Evolutionary conservation across 2,888 invertebrate species (phyloP).

Genomic region (Aphelenchoides bicaudatus): DNA sequence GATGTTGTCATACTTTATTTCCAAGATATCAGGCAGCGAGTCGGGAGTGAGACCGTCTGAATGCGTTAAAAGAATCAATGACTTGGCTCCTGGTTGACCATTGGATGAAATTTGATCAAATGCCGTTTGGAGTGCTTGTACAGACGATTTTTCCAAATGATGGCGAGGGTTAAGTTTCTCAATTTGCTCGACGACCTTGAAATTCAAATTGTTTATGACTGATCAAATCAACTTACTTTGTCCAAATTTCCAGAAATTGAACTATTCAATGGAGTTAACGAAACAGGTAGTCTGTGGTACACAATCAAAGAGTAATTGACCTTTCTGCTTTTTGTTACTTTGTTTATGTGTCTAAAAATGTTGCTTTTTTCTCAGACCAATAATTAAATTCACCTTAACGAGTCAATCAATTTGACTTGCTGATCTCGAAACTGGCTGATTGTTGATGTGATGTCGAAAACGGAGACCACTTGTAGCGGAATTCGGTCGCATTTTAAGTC

Average conservation of each 20-base stretch:
- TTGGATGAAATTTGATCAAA: slow-evolving; percentile 24
- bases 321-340: slow-evolving; percentile 3
- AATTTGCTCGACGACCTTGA: slow-evolving; percentile 31
- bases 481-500: slow-evolving; percentile 12
- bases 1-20: background rate
- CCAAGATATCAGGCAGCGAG: slow-evolving; percentile 19
- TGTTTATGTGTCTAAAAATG: background rate
- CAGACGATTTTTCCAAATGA: slow-evolving; percentile 35
- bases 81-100: slow-evolving; percentile 20
- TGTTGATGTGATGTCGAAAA: slow-evolving; percentile 19
- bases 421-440: too few species aligned
- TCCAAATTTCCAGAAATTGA: slow-evolving; percentile 17
- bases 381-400: background rate
- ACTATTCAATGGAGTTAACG: slow-evolving; percentile 26
- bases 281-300: slow-evolving; percentile 35
- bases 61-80: slow-evolving; percentile 34
- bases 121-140: slow-evolving; percentile 33
- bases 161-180: slow-evolving; percentile 25
- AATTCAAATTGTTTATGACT: background rate
- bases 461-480: background rate
- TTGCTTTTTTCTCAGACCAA: background rate
- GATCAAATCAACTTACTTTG: background rate
- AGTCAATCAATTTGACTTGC: background rate
- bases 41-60: slow-evolving; percentile 36
- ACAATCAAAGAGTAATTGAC: slow-evolving; percentile 31